Evolutionary conservation across 2,888 invertebrate species (phyloP), one percentile per base, ranked within the genome.

Genomic region (Chloroclystis v-ata): DNA sequence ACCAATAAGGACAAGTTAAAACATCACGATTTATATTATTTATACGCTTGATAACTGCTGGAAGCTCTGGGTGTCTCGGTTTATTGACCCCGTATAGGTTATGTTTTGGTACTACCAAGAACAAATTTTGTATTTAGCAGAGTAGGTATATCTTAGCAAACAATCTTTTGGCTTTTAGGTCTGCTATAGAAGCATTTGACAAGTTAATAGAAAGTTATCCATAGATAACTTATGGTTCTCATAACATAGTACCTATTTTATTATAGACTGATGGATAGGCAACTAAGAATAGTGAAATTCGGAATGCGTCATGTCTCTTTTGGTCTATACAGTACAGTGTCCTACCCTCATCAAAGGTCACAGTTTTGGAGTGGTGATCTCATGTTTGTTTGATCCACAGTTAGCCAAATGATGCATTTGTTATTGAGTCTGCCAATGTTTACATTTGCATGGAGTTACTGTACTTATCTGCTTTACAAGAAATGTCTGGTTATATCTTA

Each of bases 271-370:
- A n/a, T n/a, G n/a, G 20, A 5, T 20, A 20, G 5, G 5, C 5
- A 20, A 5, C 20, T 20, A 20, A 20, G 3, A 20, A 10, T 11
- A 4, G 11, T n/a, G 4, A 24, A 20, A 1, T 35, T 24, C 11
- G 3, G 53, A 51, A 52, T 72, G 72, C 69, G 55, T 72, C 69
- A 72, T 54, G 30, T 40, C 61, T 66, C 60, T 68, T 74, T 75
- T 71, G 54, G 64, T 20, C 20, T 20, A 20, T 5, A 20, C 20
- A 20, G 3, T 20, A 57, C 28, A 35, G 25, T 37, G 37, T 35
- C 37, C 25, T 38, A 39, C 6, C 25, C 11, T 35, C 33, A 8
- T 25, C 13, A 40, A 28, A 40, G 47, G 43, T 61, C 44, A 58
- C 49, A 56, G 53, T 35, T 52, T 69, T 62, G 51, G 47, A 55